These are phyloP conservation scores for Rallus crepitans DNA, from an alignment of 2,797 vertebrate species.

Conservation along the genomic window DNA sequence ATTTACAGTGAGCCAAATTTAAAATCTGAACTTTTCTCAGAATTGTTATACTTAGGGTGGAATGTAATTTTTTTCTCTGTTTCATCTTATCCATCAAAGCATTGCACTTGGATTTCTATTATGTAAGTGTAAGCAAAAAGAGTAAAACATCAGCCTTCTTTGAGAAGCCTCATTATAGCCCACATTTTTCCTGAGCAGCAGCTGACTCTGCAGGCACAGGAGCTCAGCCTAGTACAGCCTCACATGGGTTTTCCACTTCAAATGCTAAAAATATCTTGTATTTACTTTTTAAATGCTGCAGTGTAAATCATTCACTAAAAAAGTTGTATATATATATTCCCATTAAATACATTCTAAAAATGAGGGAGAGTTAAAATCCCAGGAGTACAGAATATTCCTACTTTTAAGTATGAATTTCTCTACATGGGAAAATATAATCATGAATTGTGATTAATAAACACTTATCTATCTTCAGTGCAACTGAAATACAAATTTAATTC, in stretches of 20 bases:
- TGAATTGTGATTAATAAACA: background rate
- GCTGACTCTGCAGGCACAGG: background rate
- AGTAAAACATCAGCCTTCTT: rapidly evolving
- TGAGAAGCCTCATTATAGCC: background rate
- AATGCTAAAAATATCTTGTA: background rate
- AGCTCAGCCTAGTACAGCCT: background rate
- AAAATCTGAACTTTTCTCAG: background rate
- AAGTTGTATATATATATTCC: background rate
- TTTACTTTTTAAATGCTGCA: background rate
- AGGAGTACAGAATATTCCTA: too few species aligned
- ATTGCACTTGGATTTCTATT: background rate
- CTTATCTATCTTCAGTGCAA: background rate
- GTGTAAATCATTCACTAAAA: background rate
- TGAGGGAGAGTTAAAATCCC: background rate
- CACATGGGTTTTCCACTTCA: background rate
- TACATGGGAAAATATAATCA: background rate
- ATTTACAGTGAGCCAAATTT: background rate
- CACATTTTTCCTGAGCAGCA: background rate
- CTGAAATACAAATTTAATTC: background rate
- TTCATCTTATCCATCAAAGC: background rate
- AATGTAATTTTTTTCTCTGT: background rate
- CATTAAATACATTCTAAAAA: background rate
- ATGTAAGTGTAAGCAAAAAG: background rate
- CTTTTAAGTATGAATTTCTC: background rate
- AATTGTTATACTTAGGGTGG: background rate